Conservation (phyloP, 1,140 invertebrate species). For the Meloidogyne exigua region DNA sequence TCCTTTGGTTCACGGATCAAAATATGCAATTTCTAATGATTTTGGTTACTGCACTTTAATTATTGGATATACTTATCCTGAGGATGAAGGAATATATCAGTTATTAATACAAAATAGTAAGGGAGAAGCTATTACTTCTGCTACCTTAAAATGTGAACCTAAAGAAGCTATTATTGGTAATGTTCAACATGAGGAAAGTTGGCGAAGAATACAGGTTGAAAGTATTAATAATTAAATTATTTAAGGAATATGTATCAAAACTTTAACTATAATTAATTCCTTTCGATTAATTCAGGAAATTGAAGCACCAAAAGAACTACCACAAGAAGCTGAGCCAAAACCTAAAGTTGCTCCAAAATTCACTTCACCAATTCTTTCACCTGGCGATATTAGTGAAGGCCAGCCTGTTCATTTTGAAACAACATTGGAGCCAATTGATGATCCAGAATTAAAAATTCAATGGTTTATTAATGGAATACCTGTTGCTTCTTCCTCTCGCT, state of each 20-base stretch:
- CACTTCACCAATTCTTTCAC: conserved; percentile 41
- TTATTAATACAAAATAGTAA: conserved; percentile 84
- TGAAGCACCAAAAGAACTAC: conserved; percentile 50
- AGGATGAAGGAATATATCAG: conserved; percentile 88
- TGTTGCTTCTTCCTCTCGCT: conserved; percentile 72
- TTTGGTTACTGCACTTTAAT: conserved; percentile 92
- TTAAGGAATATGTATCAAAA: too few species aligned
- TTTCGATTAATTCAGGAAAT: conserved; percentile 49
- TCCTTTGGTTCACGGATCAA: conserved; percentile 67
- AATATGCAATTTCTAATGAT: conserved; percentile 68
- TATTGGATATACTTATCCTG: conserved; percentile 85
- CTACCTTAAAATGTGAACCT: conserved; percentile 71
- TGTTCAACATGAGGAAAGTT: conserved; percentile 57
- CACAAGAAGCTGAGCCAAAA: conserved; percentile 43
- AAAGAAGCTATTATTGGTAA: conserved; percentile 60
- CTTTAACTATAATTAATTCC: too few species aligned
- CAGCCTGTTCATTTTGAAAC: conserved; percentile 93
- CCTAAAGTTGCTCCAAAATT: conserved; percentile 59
- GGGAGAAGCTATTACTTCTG: conserved; percentile 87
- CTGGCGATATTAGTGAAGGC: conserved; percentile 80
- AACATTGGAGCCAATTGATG: conserved; percentile 88
- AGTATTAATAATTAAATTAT: too few species aligned
- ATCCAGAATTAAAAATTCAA: conserved; percentile 91
- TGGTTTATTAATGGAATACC: conserved; percentile 70
- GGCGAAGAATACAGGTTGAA: conserved; percentile 47